Evolutionary conservation across 2,888 invertebrate species (phyloP).

Genomic region (Apamea epomidion): DNA sequence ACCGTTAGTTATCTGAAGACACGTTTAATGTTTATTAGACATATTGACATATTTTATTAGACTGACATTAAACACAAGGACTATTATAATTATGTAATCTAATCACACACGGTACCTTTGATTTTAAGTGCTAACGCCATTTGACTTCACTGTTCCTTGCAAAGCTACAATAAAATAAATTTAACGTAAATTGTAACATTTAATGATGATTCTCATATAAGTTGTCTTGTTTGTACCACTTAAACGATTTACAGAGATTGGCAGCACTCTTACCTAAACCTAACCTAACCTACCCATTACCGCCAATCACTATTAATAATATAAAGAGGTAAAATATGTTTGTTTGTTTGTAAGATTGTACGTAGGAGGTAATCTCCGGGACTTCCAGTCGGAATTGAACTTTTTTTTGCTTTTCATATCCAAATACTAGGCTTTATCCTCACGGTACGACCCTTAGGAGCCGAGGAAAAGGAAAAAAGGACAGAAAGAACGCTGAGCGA

Average conservation of each 20-base stretch:
- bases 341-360: no score
- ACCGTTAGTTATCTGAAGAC: constrained; percentile 5
- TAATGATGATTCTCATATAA: background rate
- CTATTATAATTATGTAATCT: constrained; percentile 1
- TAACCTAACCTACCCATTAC: background rate
- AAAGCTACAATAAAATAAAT: constrained; percentile 16
- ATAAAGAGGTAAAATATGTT: no score
- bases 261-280: no score
- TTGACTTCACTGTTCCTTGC: background rate
- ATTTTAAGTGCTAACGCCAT: background rate
- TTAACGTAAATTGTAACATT: background rate
- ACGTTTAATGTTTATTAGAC: background rate
- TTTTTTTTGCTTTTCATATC: no score
- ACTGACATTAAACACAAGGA: constrained; percentile 18
- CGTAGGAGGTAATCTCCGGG: no score
- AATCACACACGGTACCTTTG: constrained; percentile 10
- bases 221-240: background rate
- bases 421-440: no score
- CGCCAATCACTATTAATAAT: no score
- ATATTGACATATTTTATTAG: no score
- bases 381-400: no score
- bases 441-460: no score
- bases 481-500: no score
- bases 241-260: background rate
- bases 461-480: no score